These are phyloP conservation scores for Tipula helvola DNA, from an alignment of 2,888 invertebrate genomes.

Conservation along the genomic window DNA sequence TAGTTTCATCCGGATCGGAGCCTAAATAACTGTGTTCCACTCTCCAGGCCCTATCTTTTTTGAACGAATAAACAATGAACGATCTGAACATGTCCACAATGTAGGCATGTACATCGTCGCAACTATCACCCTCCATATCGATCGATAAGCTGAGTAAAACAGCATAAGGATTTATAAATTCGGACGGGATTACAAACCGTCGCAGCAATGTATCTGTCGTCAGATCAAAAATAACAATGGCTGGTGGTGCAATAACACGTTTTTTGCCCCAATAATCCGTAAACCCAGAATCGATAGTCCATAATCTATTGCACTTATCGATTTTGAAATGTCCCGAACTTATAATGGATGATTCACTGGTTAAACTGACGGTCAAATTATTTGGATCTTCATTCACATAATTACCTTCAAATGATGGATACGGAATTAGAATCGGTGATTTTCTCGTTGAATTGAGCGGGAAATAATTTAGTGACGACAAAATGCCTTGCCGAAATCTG, in stretches of 20 bases:
- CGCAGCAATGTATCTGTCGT: not conserved
- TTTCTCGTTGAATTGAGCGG: not conserved
- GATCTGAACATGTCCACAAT: not conserved
- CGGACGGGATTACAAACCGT: not conserved
- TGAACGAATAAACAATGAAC: not conserved
- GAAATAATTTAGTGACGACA: not conserved
- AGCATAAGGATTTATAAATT: not conserved
- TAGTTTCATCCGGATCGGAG: not conserved
- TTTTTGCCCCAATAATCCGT: not conserved
- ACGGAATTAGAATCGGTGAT: not conserved
- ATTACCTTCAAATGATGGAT: not conserved
- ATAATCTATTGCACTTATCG: not conserved
- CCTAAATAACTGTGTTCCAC: not conserved
- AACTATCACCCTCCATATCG: not conserved
- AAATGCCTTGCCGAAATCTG: not conserved
- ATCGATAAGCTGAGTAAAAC: not conserved
- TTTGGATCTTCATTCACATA: not conserved
- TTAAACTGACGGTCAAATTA: not conserved
- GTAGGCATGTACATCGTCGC: not conserved
- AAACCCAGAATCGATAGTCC: not conserved
- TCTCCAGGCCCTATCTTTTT: not conserved
- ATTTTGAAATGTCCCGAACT: not conserved
- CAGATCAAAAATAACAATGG: not conserved
- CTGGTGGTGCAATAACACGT: not conserved
- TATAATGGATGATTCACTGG: not conserved